phyloP scores from a whole-genome alignment of 2,797 vertebrate species.

The Chiroxiphia lanceolata region DNA sequence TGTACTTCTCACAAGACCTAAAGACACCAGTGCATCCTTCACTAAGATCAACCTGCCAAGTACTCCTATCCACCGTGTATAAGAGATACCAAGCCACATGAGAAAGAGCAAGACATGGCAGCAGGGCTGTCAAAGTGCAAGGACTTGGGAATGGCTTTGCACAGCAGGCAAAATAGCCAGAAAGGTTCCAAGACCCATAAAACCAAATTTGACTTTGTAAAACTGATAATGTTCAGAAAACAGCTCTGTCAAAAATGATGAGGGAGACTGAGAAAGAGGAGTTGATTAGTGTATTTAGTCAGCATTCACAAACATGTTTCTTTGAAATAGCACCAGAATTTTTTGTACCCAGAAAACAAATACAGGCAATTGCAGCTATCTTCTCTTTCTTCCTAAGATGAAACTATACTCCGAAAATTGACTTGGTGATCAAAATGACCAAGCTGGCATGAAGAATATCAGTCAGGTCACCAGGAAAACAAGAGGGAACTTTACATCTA shows the following conservation, averaged over 20 bases:
- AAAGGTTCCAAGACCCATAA: neutral
- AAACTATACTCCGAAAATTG: neutral
- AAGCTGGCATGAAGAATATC: neutral
- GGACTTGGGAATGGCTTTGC: neutral
- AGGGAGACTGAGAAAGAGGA: neutral
- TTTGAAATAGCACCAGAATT: neutral
- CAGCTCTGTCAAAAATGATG: neutral
- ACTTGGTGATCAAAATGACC: neutral
- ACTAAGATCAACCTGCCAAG: neutral
- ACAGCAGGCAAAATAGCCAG: neutral
- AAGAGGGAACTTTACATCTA: neutral
- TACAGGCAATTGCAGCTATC: neutral
- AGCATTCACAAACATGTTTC: neutral
- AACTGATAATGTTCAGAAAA: neutral
- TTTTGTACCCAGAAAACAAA: neutral
- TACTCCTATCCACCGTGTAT: neutral
- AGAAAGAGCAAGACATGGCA: neutral
- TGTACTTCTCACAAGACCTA: neutral
- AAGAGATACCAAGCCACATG: neutral
- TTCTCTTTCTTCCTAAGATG: neutral
- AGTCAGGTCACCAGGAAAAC: neutral
- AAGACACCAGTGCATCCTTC: neutral
- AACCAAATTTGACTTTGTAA: neutral
- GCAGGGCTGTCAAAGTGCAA: neutral
- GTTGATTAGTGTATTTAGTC: neutral